A percentile compares a stretch with the other conserved stretches of the same genome.
Conservation (phyloP, 2,888 invertebrate species). For the Aspidiotus rigidus region DNA sequence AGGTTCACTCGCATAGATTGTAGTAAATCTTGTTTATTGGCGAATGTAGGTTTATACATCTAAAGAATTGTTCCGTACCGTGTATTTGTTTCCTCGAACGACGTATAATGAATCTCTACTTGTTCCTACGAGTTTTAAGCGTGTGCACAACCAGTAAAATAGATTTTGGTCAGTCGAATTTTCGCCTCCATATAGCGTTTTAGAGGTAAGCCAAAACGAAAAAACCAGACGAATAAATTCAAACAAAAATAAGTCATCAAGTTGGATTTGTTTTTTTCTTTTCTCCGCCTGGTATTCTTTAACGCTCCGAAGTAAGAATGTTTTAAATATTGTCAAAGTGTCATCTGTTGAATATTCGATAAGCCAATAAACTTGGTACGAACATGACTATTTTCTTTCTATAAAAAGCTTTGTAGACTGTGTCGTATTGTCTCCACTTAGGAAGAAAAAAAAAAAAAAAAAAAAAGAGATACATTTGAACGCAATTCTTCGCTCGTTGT, state of each 20-base stretch:
- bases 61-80: not conserved
- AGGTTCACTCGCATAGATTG: not conserved
- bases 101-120: not conserved
- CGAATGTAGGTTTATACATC: not conserved
- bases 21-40: not conserved
- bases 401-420: too few species aligned
- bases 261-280: not conserved
- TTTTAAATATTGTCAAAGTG: conserved; percentile 1
- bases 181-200: not conserved
- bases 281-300: not conserved
- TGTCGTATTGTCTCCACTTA: too few species aligned
- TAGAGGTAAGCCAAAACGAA: not conserved
- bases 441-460: too few species aligned
- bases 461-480: too few species aligned
- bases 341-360: conserved; percentile 4
- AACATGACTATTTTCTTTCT: not conserved
- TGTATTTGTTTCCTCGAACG: not conserved
- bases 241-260: not conserved
- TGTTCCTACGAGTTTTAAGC: not conserved
- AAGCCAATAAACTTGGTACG: not conserved
- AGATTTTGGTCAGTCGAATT: not conserved
- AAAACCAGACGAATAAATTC: conserved; percentile 1
- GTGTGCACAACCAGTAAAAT: not conserved
- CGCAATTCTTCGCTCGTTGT: too few species aligned
- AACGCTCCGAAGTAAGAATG: not conserved